Conservation (phyloP, 2,888 invertebrate genomes). For the Athrips mouffetella region DNA sequence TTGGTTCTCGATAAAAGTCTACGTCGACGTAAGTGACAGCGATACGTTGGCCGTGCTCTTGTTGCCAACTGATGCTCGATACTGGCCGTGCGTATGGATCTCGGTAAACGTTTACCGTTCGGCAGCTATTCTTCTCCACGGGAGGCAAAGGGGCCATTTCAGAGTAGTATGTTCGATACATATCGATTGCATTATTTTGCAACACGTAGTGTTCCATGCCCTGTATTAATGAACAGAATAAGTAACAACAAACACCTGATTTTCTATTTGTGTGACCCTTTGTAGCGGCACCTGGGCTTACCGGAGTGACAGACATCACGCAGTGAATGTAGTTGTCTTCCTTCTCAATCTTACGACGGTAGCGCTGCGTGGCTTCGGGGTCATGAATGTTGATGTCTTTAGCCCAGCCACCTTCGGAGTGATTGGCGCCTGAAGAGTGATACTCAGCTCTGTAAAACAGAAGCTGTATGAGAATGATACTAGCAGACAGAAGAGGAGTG, state of each 20-base stretch:
- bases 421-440: slow-evolving; percentile 78
- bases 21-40: slow-evolving; percentile 90
- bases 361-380: slow-evolving; percentile 84
- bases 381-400: slow-evolving; percentile 82
- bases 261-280: not conserved
- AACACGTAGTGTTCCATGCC: slow-evolving; percentile 89
- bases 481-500: too few relatives aligned
- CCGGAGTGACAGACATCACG: slow-evolving; percentile 72
- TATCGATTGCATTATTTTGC: slow-evolving; percentile 95
- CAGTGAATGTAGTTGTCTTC: slow-evolving; percentile 86
- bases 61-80: slow-evolving; percentile 90
- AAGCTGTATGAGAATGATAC: too few relatives aligned
- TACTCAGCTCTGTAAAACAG: slow-evolving; percentile 72
- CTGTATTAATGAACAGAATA: slow-evolving; percentile 52
- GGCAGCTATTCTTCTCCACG: slow-evolving; percentile 81
- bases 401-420: slow-evolving; percentile 91
- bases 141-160: slow-evolving; percentile 82
- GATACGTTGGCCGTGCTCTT: slow-evolving; percentile 87
- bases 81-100: slow-evolving; percentile 83
- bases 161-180: slow-evolving; percentile 92
- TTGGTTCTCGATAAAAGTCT: slow-evolving; percentile 80
- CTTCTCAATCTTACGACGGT: slow-evolving; percentile 88
- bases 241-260: not conserved
- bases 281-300: slow-evolving; percentile 24
- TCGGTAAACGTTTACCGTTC: slow-evolving; percentile 91